Base-by-base conservation (phyloP, 2,113 vertebrate species). In the Nannospalax galili region DNA sequence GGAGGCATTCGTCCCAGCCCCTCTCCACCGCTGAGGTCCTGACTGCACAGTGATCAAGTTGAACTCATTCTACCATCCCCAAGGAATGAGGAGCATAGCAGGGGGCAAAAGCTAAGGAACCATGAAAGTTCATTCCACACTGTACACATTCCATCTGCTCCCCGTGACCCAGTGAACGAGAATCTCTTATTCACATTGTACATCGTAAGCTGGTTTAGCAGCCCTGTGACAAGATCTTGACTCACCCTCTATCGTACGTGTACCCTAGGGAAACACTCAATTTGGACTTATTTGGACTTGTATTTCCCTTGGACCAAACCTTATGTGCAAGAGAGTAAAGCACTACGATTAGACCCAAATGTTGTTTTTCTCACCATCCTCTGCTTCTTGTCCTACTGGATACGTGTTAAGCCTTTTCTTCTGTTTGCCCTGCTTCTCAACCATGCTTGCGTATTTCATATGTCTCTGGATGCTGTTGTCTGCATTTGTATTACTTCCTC, bases 371-470 rank as follows among this genome's bases (percentile, higher is more conserved):
- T 48, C 42, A 17, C 8, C 11, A 3, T 87, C 79, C 4, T 82
- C 30, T 92, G 1, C 28, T 75, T 85, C 67, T 64, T 64, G 79
- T 40, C 22, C 22, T 69, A 16, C 0, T 56, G 11, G 79, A 42
- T 90, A 4, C n/a, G 62, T 37, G 11, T 52, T 19, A 14, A 89
- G 10, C 26, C 5, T 74, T 88, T 48, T n/a, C 11, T 85, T 84
- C 58, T 52, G 28, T 9, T 80, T 37, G 93, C 88, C 75, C 9
- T 42, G 40, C 69, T 93, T 93, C 74, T 95, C 91, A 84, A 64
- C 80, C 35, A 69, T 24, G 72, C 14, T 69, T 93, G 20, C 16
- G 48, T 64, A 52, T 60, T 88, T 35, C 6, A 11, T 78, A 75
- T 81, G 85, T 75, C n/a, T 69, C 58, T 77, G 28, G 62, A 74